Conservation (phyloP, 2,888 invertebrate genomes). For the Elaeidobius kamerunicus region DNA sequence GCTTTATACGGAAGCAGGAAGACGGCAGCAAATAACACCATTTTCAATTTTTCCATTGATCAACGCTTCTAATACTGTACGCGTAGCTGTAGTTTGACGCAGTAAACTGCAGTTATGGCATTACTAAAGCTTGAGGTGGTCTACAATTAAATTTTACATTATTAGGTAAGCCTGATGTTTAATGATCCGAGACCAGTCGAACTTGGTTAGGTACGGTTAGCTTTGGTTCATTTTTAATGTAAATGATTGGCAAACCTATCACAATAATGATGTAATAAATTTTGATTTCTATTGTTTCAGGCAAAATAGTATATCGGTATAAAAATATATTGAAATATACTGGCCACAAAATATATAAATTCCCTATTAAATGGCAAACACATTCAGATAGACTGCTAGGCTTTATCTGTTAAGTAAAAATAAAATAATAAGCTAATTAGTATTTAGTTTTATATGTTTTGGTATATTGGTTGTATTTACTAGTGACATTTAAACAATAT, state of each 20-base stretch:
- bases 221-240: neutral
- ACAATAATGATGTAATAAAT: neutral
- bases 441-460: too few relatives aligned
- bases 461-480: too few relatives aligned
- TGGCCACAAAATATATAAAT: too few relatives aligned
- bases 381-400: too few relatives aligned
- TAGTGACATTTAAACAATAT: too few relatives aligned
- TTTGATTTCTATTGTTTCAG: too few relatives aligned
- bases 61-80: constrained; percentile 7
- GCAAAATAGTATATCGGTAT: too few relatives aligned
- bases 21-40: constrained; percentile 14
- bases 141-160: constrained; percentile 13
- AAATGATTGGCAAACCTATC: constrained; percentile 7
- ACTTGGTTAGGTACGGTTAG: constrained; percentile 12
- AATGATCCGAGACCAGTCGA: constrained; percentile 8
- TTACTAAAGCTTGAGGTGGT: constrained; percentile 9
- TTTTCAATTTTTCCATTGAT: constrained; percentile 8
- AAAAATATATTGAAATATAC: too few relatives aligned
- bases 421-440: too few relatives aligned
- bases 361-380: too few relatives aligned
- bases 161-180: constrained; percentile 12
- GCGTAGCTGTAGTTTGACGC: constrained; percentile 19
- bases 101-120: constrained; percentile 11
- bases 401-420: too few relatives aligned
- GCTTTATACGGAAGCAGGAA: constrained; percentile 19